Evolutionary conservation across 1,140 invertebrate genomes (phyloP).

Genomic region (Mya arenaria): DNA sequence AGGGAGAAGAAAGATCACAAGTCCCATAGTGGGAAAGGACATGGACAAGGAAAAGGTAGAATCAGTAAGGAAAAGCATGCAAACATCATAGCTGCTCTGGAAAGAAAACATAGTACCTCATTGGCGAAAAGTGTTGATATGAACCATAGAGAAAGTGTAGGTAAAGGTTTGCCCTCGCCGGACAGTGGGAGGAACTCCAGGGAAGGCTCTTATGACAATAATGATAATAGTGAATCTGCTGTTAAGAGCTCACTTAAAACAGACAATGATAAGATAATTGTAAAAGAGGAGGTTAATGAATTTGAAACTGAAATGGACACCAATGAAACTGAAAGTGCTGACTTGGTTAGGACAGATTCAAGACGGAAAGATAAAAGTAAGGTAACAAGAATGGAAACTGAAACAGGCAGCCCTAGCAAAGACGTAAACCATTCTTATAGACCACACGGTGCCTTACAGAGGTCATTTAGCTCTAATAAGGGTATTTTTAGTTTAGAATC

Average conservation of each 20-base stretch:
- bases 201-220: too few relatives aligned
- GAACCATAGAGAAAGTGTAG: background rate
- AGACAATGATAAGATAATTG: background rate
- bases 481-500: background rate
- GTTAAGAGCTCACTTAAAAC: background rate
- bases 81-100: slow-evolving; percentile 33
- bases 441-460: background rate
- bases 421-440: background rate
- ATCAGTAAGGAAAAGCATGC: slow-evolving; percentile 44
- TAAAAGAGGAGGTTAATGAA: background rate
- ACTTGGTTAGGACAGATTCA: background rate
- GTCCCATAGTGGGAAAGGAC: slow-evolving; percentile 12
- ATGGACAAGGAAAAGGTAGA: background rate
- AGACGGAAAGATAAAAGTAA: background rate
- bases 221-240: background rate
- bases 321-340: background rate
- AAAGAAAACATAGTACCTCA: background rate
- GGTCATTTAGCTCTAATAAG: background rate
- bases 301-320: background rate
- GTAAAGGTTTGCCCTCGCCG: background rate
- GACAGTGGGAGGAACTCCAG: too few relatives aligned
- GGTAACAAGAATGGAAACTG: background rate
- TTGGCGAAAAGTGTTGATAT: background rate
- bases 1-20: slow-evolving; percentile 37
- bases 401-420: background rate